Evolutionary conservation across 2,797 vertebrate species (phyloP).

Genomic region (Passerculus sandwichensis): DNA sequence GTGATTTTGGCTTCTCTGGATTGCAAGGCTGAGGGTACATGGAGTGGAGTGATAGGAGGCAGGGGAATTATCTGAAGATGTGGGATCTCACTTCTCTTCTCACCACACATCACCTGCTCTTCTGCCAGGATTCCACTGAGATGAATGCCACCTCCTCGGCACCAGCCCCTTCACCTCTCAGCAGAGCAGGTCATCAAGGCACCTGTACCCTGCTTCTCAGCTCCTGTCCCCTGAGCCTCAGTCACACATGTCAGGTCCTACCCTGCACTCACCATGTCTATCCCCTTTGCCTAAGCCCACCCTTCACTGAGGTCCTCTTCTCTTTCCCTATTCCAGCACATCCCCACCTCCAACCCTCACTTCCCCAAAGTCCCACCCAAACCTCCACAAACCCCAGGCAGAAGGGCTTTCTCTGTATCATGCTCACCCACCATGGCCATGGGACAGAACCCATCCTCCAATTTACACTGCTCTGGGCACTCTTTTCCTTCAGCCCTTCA

Average conservation of each 20-base stretch:
- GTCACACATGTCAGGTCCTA: neutral
- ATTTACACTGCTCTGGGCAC: neutral
- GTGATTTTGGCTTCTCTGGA: neutral
- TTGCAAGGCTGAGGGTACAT: neutral
- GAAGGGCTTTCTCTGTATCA: neutral
- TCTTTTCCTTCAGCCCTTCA: neutral
- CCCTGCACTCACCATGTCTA: neutral
- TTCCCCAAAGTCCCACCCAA: neutral
- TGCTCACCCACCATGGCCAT: neutral
- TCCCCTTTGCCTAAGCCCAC: neutral
- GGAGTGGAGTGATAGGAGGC: rapidly evolving
- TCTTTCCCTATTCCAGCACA: neutral
- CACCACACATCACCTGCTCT: neutral
- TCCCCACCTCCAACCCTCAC: neutral
- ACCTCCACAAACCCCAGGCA: neutral
- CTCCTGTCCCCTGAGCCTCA: neutral
- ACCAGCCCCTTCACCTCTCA: neutral
- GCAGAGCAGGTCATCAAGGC: neutral
- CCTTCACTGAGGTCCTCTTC: neutral
- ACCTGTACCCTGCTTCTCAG: neutral
- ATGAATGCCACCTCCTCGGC: neutral
- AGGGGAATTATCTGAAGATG: neutral
- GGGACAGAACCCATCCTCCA: neutral
- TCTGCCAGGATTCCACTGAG: neutral
- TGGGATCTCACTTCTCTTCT: neutral